A percentile compares a stretch with the other conserved stretches of the same genome.
phyloP scores from a whole-genome alignment of 2,888 invertebrate genomes.

The Tineola bisselliella region DNA sequence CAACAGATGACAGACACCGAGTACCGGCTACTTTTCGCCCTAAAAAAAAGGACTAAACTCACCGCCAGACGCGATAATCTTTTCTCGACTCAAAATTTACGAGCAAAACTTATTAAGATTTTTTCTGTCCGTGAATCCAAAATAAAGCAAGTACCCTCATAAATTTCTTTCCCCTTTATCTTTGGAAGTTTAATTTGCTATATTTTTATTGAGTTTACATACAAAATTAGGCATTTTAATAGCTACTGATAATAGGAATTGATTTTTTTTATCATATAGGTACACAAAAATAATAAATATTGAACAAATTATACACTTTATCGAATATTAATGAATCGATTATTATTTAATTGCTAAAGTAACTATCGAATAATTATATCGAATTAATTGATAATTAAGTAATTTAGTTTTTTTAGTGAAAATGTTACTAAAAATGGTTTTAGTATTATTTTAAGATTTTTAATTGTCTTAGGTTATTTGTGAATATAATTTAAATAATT shows the following conservation, averaged over 20 bases:
- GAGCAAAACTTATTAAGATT: constrained; percentile 10
- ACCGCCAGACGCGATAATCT: constrained; percentile 19
- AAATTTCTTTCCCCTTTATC: constrained; percentile 9
- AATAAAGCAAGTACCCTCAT: constrained; percentile 1
- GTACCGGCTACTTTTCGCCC: constrained; percentile 17
- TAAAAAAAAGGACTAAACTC: constrained; percentile 18
- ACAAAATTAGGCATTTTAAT: background rate
- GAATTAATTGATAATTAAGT: too few species aligned
- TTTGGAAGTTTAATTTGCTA: background rate
- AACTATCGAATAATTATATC: too few species aligned
- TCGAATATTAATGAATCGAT: too few species aligned
- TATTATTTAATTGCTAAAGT: too few species aligned
- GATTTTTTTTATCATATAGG: background rate
- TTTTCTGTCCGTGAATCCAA: background rate
- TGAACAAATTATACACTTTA: too few species aligned
- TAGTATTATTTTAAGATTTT: too few species aligned
- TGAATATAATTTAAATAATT: too few species aligned
- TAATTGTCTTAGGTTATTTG: too few species aligned
- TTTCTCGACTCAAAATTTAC: constrained; percentile 13
- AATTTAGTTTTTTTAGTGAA: too few species aligned
- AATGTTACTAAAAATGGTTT: too few species aligned
- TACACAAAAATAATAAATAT: too few species aligned
- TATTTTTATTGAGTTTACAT: constrained; percentile 7
- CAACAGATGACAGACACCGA: constrained; percentile 21
- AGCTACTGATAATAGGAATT: background rate